These are phyloP conservation scores for Dendrolimus punctatus DNA, from an alignment of 1,140 invertebrate species.

Conservation along the genomic window DNA sequence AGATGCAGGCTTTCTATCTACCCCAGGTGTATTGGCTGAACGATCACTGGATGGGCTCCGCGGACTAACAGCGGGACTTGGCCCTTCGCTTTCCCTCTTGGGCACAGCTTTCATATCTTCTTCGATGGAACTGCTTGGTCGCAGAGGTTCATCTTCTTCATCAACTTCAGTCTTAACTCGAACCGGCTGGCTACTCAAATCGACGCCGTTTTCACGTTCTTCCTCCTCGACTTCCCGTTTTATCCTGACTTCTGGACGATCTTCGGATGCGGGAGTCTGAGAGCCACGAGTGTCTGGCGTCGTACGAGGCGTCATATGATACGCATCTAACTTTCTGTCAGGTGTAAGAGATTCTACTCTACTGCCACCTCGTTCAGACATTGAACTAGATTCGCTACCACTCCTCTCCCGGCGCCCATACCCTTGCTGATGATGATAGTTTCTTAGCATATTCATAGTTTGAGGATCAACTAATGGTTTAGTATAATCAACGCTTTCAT, in stretches of 20 bases:
- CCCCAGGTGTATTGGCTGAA: slow-evolving; percentile 79
- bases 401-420: slow-evolving; percentile 83
- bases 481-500: slow-evolving; percentile 93
- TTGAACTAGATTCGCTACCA: slow-evolving; percentile 89
- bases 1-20: slow-evolving; percentile 78
- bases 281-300: slow-evolving; percentile 80
- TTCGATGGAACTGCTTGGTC: slow-evolving; percentile 67
- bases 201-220: slow-evolving; percentile 65
- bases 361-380: slow-evolving; percentile 84
- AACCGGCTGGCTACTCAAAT: slow-evolving; percentile 59
- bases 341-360: slow-evolving; percentile 84
- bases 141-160: slow-evolving; percentile 72
- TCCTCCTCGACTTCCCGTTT: slow-evolving; percentile 70
- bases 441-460: slow-evolving; percentile 86
- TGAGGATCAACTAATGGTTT: slow-evolving; percentile 91
- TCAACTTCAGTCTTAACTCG: slow-evolving; percentile 73
- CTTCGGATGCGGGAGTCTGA: slow-evolving; percentile 59
- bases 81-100: slow-evolving; percentile 53
- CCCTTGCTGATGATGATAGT: slow-evolving; percentile 79
- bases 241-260: slow-evolving; percentile 60
- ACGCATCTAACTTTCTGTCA: slow-evolving; percentile 80
- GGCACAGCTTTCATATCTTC: slow-evolving; percentile 56
- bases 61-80: slow-evolving; percentile 74
- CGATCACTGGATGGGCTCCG: slow-evolving; percentile 83
- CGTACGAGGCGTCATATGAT: slow-evolving; percentile 78